phyloP scores from a whole-genome alignment of 2,888 invertebrate species.

The Carpatolechia fugitivella region DNA sequence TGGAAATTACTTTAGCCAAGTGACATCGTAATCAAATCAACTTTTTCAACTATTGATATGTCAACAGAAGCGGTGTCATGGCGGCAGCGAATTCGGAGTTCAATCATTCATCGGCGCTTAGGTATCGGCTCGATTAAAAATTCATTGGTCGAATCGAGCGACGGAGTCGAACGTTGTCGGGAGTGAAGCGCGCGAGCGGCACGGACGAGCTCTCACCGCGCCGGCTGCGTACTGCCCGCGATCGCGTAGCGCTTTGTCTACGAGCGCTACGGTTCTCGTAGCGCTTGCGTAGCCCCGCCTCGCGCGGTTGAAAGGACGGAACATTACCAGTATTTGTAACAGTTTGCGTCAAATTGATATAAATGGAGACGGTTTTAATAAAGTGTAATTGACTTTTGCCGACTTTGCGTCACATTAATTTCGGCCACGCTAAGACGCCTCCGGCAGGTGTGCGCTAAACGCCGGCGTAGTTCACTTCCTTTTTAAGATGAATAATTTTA shows the following conservation, averaged over 20 bases:
- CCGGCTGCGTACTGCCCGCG: conserved; percentile 50
- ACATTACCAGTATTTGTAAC: conserved; percentile 80
- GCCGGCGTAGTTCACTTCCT: conserved; percentile 61
- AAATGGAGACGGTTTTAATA: conserved; percentile 80
- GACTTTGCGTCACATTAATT: conserved; percentile 78
- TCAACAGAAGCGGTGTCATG: conserved; percentile 55
- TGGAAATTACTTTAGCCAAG: conserved; percentile 58
- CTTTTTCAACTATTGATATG: conserved; percentile 53
- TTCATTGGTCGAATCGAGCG: conserved; percentile 61
- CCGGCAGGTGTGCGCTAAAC: conserved; percentile 75
- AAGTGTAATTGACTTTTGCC: conserved; percentile 80
- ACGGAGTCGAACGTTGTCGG: conserved; percentile 37
- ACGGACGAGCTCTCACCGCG: conserved; percentile 35
- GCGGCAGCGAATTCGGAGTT: conserved; percentile 48
- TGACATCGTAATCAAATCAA: conserved; percentile 57
- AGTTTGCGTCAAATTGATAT: conserved; percentile 80
- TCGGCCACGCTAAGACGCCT: conserved; percentile 75
- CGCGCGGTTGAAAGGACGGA: conserved; percentile 73
- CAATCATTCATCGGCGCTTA: conserved; percentile 61
- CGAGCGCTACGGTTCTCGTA: conserved; percentile 41
- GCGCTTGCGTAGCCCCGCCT: conserved; percentile 78
- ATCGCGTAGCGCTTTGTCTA: conserved; percentile 39
- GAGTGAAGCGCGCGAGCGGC: conserved; percentile 36
- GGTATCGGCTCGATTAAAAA: conserved; percentile 67
- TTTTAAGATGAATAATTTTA: conserved; percentile 70